Conservation (phyloP, 2,113 vertebrate species). For the Rhinolophus sinicus region DNA sequence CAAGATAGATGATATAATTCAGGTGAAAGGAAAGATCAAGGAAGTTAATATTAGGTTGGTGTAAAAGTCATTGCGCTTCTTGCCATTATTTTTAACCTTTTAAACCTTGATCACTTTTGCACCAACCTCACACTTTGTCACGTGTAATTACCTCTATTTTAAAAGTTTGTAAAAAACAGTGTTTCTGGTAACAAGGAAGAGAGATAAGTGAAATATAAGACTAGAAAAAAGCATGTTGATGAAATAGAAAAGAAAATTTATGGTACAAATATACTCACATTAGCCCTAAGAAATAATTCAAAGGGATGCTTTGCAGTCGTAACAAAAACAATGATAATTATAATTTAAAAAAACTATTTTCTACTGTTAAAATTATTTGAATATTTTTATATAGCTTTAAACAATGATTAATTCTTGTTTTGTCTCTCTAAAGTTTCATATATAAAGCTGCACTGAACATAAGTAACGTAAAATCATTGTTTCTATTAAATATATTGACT, state of each 20-base stretch:
- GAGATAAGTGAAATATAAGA: background rate
- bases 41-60: background rate
- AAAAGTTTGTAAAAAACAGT: background rate
- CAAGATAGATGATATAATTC: background rate
- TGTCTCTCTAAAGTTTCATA: background rate
- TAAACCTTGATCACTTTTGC: too few relatives aligned
- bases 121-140: background rate
- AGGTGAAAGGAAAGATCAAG: background rate
- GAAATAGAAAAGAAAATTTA: background rate
- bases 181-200: background rate
- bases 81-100: too few relatives aligned
- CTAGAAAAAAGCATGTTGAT: background rate
- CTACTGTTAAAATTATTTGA: background rate
- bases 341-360: background rate
- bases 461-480: slow-evolving; percentile 43
- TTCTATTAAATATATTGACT: slow-evolving; percentile 45
- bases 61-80: too few relatives aligned
- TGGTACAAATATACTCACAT: background rate
- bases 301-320: background rate
- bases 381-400: background rate
- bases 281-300: background rate
- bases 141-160: background rate
- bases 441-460: background rate
- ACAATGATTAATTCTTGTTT: slow-evolving; percentile 1
- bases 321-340: background rate